These are phyloP conservation scores for Tenrec ecaudatus DNA, from an alignment of 2,113 vertebrate species.

Conservation along the genomic window DNA sequence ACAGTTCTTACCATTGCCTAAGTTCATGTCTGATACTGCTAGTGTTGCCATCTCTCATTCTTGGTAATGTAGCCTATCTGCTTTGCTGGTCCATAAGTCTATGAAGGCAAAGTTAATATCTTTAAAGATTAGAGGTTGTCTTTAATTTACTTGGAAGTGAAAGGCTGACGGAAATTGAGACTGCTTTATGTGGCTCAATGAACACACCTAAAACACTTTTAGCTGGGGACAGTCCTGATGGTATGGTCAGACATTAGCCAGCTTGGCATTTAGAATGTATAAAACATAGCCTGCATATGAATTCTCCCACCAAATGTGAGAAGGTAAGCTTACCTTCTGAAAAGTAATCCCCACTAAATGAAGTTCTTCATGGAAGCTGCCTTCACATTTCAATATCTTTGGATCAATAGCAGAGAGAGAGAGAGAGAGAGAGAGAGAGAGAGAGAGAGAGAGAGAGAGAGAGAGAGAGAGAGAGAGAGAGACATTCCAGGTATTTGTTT, in stretches of 20 bases:
- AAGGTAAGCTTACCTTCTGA: background rate
- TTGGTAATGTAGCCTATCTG: background rate
- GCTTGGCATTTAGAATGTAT: background rate
- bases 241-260: background rate
- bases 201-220: background rate
- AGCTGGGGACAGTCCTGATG: background rate
- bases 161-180: background rate
- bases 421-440: too few species aligned
- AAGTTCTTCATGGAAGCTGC: background rate
- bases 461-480: background rate
- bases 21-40: background rate
- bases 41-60: background rate
- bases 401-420: background rate
- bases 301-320: background rate
- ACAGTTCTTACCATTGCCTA: background rate
- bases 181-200: background rate
- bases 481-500: background rate
- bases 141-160: background rate
- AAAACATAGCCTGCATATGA: background rate
- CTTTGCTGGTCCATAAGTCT: background rate
- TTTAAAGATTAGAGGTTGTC: background rate
- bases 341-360: background rate
- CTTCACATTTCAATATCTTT: background rate
- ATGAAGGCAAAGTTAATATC: background rate
- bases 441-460: background rate